Evolutionary conservation across 92 coral and sea anemone genomes (phyloP).

Genomic region (Epizoanthus stellaris): DNA sequence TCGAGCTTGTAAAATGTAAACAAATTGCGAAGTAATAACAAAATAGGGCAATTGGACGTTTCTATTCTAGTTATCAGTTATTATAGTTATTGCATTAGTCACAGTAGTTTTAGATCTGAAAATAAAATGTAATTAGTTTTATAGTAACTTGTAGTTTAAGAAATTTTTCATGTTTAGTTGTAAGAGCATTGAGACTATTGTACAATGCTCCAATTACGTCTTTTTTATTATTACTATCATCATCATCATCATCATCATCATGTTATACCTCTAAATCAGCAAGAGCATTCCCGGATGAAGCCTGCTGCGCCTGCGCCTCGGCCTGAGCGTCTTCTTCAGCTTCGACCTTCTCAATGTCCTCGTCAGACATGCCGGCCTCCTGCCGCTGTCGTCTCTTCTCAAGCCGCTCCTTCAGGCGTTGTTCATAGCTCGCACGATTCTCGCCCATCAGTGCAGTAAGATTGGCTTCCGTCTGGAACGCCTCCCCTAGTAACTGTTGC

Average conservation of each 20-base stretch:
- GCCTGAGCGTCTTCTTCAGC: slow-evolving; percentile 85
- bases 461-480: slow-evolving; percentile 75
- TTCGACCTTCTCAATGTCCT: slow-evolving; percentile 81
- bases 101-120: no score
- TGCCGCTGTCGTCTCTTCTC: slow-evolving; percentile 82
- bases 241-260: no score
- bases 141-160: no score
- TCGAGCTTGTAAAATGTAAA: no score
- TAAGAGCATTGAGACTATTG: no score
- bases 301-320: slow-evolving; percentile 75
- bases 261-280: slow-evolving; percentile 79
- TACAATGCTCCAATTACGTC: no score
- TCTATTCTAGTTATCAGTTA: no score
- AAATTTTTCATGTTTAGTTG: no score
- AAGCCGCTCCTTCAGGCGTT: slow-evolving; percentile 74
- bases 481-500: slow-evolving; percentile 83
- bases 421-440: slow-evolving; percentile 79
- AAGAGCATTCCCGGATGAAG: slow-evolving; percentile 81
- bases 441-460: slow-evolving; percentile 85
- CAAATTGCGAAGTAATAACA: no score
- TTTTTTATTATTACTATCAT: not conserved
- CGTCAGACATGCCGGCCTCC: slow-evolving; percentile 79
- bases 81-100: no score
- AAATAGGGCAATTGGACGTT: no score
- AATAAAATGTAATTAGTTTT: no score